Base-by-base conservation (phyloP, 2,113 vertebrate genomes). In the Tor tambroides region DNA sequence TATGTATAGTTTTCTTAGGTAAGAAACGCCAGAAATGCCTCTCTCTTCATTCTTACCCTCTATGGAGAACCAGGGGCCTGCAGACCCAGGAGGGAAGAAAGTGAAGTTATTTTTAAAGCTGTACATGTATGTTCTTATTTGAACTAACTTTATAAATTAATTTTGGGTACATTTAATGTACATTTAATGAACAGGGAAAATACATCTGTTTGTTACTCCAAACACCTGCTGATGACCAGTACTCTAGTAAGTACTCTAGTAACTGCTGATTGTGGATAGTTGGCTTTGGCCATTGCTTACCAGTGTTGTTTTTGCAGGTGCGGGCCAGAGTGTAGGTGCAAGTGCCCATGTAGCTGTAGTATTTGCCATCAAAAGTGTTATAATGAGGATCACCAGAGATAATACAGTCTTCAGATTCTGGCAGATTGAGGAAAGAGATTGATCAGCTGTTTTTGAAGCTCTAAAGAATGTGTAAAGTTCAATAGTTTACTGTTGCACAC, bases 341-440 rank as follows among this genome's bases (percentile, higher is more conserved):
- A 0, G 96, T 96, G 49, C 96, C 97, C 96, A 97, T 97, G 92
- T 96, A 96, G 87, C 92, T 94, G 30, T 93, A 96, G 89, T 80
- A 94, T 41, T 87, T 94, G 51, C 94, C 94, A 26, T 98, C 97
- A 56, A 97, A 98, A 0, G 96, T 97, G 86, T 87, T 94, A 85
- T 97, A 97, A 76, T 97, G 97, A 6, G 96, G 96, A 89, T 97
- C 96, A 43, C 97, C 96, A 23, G 94, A 95, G n/a, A 96, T 92
- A 8, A 94, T 92, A 77, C 97, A 98, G 74, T 94, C 92, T 65
- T 95, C 93, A 72, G 87, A 94, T 26, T 90, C 95, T 95, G 30
- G 12, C 1, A 21, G 75, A 79, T 38, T 81, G 4, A 69, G 7
- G n/a, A 65, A 32, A 86, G 5, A 80, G 28, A n/a, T 19, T 9